Base-by-base conservation (phyloP, 2,113 vertebrate genomes). In the Chaetops frenatus region DNA sequence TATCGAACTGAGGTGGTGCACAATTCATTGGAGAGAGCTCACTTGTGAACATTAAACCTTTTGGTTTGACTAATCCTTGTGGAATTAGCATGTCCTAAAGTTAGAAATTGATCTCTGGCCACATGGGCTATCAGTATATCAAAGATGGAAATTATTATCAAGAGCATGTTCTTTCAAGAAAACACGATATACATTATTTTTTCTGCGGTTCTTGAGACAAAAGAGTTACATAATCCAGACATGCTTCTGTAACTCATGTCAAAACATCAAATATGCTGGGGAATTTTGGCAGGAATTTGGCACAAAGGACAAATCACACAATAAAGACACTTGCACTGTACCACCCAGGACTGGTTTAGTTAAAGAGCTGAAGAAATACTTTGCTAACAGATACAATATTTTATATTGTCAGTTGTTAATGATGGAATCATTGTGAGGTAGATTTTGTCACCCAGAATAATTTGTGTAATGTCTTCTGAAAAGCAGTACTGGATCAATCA, bases 1-100 rank as follows among this genome's bases (percentile, higher is more conserved):
- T 40, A 35, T 53, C 0, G 0, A 38, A 57, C 35, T 47, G n/a
- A 25, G 8, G 8, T 70, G 21, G 20, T 57, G 7, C 60, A 66
- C 27, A 35, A 12, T 29, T 86, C 4, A 0, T 61, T 83, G 31
- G 54, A 50, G 67, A 90, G 35, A 61, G 31, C 40, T 86, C 50
- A 11, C 48, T 92, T 87, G 15, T 25, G 66, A 54, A 38, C 0
- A 1, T 44, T 69, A 66, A 81, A 87, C 51, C 38, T 79, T 84
- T 85, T 54, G 27, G 27, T 94, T 90, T 79, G 48, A 67, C 33
- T 79, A 71, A 74, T 88, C 40, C 54, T 45, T 47, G 44, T 36
- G 70, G 48, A 94, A 88, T 86, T 82, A 76, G 7, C 31, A 16
- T 51, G 57, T 80, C 53, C 71, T 90, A 56, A 92, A 71, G 36